phyloP scores from a whole-genome alignment of 1,140 invertebrate species.

The Caenorhabditis remanei region DNA sequence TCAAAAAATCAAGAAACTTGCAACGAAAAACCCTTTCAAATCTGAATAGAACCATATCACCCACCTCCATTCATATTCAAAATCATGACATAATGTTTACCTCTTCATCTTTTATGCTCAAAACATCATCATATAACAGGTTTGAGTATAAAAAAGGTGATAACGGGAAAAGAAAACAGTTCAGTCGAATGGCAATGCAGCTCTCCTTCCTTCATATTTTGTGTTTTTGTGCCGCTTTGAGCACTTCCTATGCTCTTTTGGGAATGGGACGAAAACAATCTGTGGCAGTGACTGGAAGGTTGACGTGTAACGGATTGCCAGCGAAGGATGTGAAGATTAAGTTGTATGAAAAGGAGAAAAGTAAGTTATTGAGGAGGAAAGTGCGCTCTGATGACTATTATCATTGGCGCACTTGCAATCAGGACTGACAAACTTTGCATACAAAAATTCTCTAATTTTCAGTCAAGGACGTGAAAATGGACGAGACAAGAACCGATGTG shows the following conservation, averaged over 20 bases:
- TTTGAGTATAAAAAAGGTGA: not conserved
- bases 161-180: not conserved
- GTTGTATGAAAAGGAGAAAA: slow-evolving; percentile 71
- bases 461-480: slow-evolving; percentile 74
- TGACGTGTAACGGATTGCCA: slow-evolving; percentile 71
- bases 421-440: too few species aligned
- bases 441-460: slow-evolving; percentile 1
- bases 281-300: slow-evolving; percentile 68
- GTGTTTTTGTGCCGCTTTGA: slow-evolving; percentile 6
- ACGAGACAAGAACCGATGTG: slow-evolving; percentile 69
- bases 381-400: not conserved
- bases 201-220: not conserved
- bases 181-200: not conserved
- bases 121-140: not conserved
- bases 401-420: too few species aligned
- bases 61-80: not conserved
- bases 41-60: not conserved
- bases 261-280: slow-evolving; percentile 65
- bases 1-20: not conserved
- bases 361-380: slow-evolving; percentile 45
- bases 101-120: not conserved
- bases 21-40: not conserved
- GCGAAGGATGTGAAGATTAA: slow-evolving; percentile 71
- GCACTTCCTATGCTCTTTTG: slow-evolving; percentile 34
- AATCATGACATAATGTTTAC: not conserved